phyloP scores from a whole-genome alignment of 1,140 invertebrate genomes.

The Drosophila watanabei region DNA sequence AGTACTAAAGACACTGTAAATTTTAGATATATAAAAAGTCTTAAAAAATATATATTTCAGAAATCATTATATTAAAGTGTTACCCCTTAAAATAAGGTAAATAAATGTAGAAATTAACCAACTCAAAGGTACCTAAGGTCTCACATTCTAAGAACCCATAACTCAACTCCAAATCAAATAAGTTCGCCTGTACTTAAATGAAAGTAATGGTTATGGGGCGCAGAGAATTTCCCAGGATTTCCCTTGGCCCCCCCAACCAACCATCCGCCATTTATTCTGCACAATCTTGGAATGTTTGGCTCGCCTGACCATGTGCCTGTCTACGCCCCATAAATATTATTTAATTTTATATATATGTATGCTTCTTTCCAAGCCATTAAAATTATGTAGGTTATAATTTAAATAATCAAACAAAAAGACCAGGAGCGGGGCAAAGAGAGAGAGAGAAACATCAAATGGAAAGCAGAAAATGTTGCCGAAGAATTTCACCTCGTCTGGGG shows the following conservation, averaged over 20 bases:
- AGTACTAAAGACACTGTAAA: not conserved
- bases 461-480: conserved; percentile 63
- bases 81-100: not conserved
- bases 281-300: conserved; percentile 54
- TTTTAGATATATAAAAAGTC: not conserved
- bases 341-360: conserved; percentile 81
- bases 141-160: not conserved
- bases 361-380: conserved; percentile 75
- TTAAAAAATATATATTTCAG: not conserved
- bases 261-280: conserved; percentile 19
- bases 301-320: conserved; percentile 75
- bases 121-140: not conserved
- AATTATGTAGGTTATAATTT: conserved; percentile 83
- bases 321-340: conserved; percentile 81
- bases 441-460: conserved; percentile 63
- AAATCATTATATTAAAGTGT: not conserved
- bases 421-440: not conserved
- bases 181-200: conserved; percentile 14
- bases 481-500: conserved; percentile 80
- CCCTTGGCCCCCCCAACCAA: not conserved
- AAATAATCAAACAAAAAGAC: conserved; percentile 67
- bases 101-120: not conserved
- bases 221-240: conserved; percentile 38
- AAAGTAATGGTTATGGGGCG: conserved; percentile 32
- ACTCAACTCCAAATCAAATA: conserved; percentile 7